A percentile compares a stretch with the other conserved stretches of the same genome.
These are phyloP conservation scores for Rafetus swinhoei DNA, from an alignment of 2,113 vertebrate genomes.

Conservation along the genomic window DNA sequence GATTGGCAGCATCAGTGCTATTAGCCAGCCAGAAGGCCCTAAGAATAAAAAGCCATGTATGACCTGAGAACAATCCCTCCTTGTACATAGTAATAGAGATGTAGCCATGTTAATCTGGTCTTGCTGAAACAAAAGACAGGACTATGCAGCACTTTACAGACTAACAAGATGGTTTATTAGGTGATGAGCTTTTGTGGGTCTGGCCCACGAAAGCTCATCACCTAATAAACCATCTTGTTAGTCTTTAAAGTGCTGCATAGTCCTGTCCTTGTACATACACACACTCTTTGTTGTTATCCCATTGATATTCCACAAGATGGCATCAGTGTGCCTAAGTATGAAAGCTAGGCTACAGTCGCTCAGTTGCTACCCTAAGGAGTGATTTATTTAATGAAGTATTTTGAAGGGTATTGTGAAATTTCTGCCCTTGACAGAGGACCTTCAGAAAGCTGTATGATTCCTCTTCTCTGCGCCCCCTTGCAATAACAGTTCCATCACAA, in stretches of 20 bases:
- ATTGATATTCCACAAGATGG: constrained; percentile 17
- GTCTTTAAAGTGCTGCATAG: no score
- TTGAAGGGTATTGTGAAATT: background rate
- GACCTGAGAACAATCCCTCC: background rate
- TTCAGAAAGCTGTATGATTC: background rate
- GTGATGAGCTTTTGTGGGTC: no score
- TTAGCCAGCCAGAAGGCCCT: background rate
- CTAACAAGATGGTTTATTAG: no score
- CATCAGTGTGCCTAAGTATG: background rate
- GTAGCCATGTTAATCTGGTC: no score
- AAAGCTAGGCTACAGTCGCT: no score
- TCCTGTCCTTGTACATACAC: no score
- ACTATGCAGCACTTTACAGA: no score
- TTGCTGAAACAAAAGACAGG: no score
- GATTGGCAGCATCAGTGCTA: background rate
- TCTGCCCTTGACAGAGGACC: background rate
- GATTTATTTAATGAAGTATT: background rate
- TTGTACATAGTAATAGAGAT: no score
- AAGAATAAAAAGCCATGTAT: background rate
- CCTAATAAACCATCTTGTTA: no score
- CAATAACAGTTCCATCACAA: background rate
- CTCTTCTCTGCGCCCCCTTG: no score
- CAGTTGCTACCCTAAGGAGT: background rate
- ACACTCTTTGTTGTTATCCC: background rate
- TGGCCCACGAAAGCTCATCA: no score